phyloP scores from a whole-genome alignment of 2,113 vertebrate genomes.

The Bungarus multicinctus region DNA sequence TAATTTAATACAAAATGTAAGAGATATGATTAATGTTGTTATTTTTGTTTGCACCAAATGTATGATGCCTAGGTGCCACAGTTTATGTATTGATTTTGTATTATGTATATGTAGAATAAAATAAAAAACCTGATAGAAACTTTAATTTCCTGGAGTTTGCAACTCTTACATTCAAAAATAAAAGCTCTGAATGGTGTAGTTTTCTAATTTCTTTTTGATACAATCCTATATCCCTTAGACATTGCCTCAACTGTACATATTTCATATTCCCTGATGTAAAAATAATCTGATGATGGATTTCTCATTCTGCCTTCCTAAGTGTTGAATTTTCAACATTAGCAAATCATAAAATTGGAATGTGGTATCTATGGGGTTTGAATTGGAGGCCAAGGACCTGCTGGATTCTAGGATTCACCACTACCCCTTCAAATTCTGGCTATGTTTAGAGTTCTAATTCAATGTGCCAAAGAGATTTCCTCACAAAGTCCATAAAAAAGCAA shows the following conservation, averaged over 20 bases:
- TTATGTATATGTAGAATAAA: no score
- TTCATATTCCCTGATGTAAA: background rate
- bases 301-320: background rate
- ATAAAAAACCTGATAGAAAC: background rate
- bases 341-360: background rate
- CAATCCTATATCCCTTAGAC: background rate
- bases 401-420: background rate
- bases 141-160: background rate
- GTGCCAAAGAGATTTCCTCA: background rate
- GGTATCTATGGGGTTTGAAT: background rate
- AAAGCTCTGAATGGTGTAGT: background rate
- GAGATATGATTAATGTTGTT: no score
- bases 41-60: no score
- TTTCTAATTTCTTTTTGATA: background rate
- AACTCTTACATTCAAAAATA: constrained; percentile 3
- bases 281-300: background rate
- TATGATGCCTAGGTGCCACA: no score
- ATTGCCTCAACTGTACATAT: background rate
- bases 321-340: background rate
- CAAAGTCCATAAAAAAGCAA: background rate
- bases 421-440: background rate
- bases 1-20: no score
- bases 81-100: no score
- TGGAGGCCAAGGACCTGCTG: background rate
- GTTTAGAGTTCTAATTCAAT: background rate